A percentile compares a stretch with the other conserved stretches of the same genome.
These are phyloP conservation scores for Berghia stephanieae DNA, from an alignment of 1,140 invertebrate species.

Conservation along the genomic window DNA sequence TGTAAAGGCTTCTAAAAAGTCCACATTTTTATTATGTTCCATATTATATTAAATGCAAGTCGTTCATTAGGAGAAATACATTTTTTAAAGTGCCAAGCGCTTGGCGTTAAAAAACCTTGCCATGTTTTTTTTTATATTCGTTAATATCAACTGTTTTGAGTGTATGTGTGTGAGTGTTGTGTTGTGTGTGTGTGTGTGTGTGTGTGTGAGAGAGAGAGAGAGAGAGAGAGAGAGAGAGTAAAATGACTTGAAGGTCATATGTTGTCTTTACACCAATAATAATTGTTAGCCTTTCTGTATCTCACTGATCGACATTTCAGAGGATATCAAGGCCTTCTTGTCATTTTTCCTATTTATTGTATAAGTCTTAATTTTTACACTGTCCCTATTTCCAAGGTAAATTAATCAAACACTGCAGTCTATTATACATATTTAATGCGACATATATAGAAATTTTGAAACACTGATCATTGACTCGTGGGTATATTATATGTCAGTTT, in stretches of 20 bases:
- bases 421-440: background rate
- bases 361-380: too few species aligned
- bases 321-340: background rate
- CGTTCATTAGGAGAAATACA: background rate
- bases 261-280: too few species aligned
- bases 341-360: too few species aligned
- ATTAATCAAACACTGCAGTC: background rate
- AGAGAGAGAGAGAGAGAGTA: constrained; percentile 11
- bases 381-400: too few species aligned
- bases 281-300: too few species aligned
- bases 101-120: too few species aligned
- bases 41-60: background rate
- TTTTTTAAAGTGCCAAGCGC: background rate
- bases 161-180: constrained; percentile 4
- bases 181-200: background rate
- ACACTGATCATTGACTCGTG: background rate
- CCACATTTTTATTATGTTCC: background rate
- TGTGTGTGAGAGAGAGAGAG: constrained; percentile 15
- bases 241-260: background rate
- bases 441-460: background rate
- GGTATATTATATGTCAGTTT: background rate
- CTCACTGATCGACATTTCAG: background rate
- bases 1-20: too few species aligned
- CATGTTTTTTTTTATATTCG: background rate
- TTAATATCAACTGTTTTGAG: background rate